Conservation (phyloP, 2,888 invertebrate species). For the Orthosia incerta region DNA sequence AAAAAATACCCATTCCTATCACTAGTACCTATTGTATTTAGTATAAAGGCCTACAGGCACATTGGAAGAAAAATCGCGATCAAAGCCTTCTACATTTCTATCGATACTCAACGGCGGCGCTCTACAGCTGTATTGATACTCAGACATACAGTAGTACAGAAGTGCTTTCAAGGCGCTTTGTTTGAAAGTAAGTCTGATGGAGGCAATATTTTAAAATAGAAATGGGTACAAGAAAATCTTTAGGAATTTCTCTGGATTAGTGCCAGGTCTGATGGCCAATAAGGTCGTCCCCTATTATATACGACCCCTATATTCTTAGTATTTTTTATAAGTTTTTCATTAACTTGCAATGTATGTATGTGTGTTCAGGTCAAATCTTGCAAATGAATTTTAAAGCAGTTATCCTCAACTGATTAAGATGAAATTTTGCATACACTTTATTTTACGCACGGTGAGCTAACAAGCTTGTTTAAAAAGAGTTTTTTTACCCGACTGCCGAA, state of each 20-base stretch:
- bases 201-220: constrained; percentile 6
- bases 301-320: too few relatives aligned
- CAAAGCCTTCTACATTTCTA: constrained; percentile 35
- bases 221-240: not conserved
- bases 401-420: too few relatives aligned
- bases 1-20: not conserved
- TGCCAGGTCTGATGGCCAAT: not conserved
- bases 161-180: constrained; percentile 26
- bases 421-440: too few relatives aligned
- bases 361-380: too few relatives aligned
- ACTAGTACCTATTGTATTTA: constrained; percentile 29
- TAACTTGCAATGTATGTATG: too few relatives aligned
- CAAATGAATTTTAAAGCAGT: too few relatives aligned
- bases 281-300: too few relatives aligned
- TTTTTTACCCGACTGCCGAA: too few relatives aligned
- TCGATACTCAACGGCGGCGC: constrained; percentile 36
- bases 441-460: too few relatives aligned
- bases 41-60: constrained; percentile 24
- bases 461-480: too few relatives aligned
- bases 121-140: constrained; percentile 30
- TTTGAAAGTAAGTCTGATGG: constrained; percentile 14
- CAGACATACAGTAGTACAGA: constrained; percentile 5
- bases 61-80: constrained; percentile 7
- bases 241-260: not conserved
- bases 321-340: too few relatives aligned